Base-by-base conservation (phyloP, 2,888 invertebrate genomes). In the Dicycla oo region DNA sequence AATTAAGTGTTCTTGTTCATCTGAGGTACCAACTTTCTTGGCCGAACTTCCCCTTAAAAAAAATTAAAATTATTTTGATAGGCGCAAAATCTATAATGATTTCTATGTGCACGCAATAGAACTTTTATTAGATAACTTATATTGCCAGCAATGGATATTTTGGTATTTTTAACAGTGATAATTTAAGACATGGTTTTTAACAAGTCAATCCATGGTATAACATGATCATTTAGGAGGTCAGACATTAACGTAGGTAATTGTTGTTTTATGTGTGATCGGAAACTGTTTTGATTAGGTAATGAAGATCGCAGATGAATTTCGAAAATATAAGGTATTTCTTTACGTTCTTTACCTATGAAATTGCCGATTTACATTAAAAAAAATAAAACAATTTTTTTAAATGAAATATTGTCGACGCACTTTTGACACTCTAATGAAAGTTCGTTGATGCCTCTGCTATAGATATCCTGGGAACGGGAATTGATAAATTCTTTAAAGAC, bases 31-130 rank as follows among this genome's bases (percentile, higher is more conserved):
- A 3, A 11, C 2, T 0, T 2, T 3, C 3, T 1, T 34, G 10
- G 0, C 10, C 6, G 18, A 23, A 38, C 86, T 83, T 72, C 75
- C 30, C 70, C 86, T 86, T 85, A 84, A 85, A 73, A 30, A 57
- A 51, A 61, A 38, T 69, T 18, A 60, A 74, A 49, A 68, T 61
- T 79, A 81, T 81, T 86, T 85, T 83, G 88, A 87, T 85, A 78
- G 80, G 81, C 86, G 88, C 82, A 85, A 89, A 89, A 89, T 90
- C 81, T 84, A 84, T 90, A 90, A 91, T 89, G 71, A 75, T 75
- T 81, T 81, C 73, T 82, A 85, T 73, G 67, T 56, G 18, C 56
- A 58, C 40, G 80, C 43, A 76, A 74, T 83, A 83, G 78, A 75
- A 73, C 63, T 73, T 73, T 74, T 71, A 80, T 79, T 85, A 73